Base-by-base conservation (phyloP, 2,113 vertebrate species). In the Gnathonemus longibarbis region DNA sequence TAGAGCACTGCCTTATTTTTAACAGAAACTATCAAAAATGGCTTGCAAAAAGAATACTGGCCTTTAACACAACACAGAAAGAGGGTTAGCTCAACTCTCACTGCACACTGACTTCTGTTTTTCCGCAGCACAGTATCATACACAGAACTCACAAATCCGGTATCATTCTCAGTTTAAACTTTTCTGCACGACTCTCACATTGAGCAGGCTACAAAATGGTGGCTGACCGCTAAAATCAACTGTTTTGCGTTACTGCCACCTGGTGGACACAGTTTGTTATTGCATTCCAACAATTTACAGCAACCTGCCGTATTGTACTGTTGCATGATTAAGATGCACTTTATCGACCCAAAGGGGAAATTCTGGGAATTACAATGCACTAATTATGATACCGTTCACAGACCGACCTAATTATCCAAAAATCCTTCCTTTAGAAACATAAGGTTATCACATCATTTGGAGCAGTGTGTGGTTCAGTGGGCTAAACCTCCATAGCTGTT, bases 231-330 rank as follows among this genome's bases (percentile, higher is more conserved):
- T 0, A 0, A 1, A 39, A 50, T 10, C 77, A 53, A 0, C 58
- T 11, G 21, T 87, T 85, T 90, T 92, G 90, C 92, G 94, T 94
- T 93, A 93, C 94, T 95, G 94, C 96, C 91, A 83, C 93, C 96
- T 95, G 92, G 93, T 94, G 95, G 95, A 45, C 10, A 42, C 11
- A 27, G 27, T 27, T 48, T 58, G 89, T 45, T 4, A 89, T 24
- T 84, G 50, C 52, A 89, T 8, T 8, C n/a, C 80, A 24, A 13
- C 45, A 45, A 48, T 84, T 48, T 24, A 84, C 19, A 42, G 31
- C 17, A n/a, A 46, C 21, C 45, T 84, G 9, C 21, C 39, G 48
- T 84, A 48, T 84, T 48, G 45, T n/a, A 84, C 80, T 11, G 42
- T 39, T 45, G 9, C 35, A 80, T 19, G 74, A n/a, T 8, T 8